Base-by-base conservation (phyloP, 2,113 vertebrate species). In the Okapia johnstoni region DNA sequence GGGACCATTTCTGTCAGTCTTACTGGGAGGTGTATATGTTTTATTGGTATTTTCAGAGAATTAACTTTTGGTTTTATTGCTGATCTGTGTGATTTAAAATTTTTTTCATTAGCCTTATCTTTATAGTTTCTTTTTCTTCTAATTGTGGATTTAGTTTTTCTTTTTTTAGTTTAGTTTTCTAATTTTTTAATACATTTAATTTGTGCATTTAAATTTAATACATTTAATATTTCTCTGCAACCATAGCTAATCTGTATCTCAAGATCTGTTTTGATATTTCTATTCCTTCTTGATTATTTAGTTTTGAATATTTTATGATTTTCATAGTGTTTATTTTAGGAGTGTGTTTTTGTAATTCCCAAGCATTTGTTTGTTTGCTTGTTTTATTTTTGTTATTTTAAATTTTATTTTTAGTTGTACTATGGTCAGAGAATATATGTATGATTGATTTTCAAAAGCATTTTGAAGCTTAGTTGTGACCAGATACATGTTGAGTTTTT, bases 281-380 rank as follows among this genome's bases (percentile, higher is more conserved):
- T 73, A 80, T 80, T 92, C 25, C 70, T 85, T 92, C 21, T 84
- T 84, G 21, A 17, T 93, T 79, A 40, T 50, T 89, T 81, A 21
- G 19, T 77, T 94, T 57, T 73, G 79, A 97, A 85, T 85, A 66
- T 61, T 96, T 85, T 61, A n/a, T 89, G 13, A 81, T 86, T 96
- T 92, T 86, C 33, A 36, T 60, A 52, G 21, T 92, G 52, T 43
- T 96, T 93, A 66, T 89, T 96, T 97, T 86, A 94, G 54, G 48
- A 61, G 14, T 89, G 10, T 88, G 19, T 19, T 76, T 95, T 87
- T 97, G 21, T 90, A 52, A 26, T 77, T 96, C 36, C 19, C 16
- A 90, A 76, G 23, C 28, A 63, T 26, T 26, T 70, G 43, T 54
- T 85, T 83, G 55, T 73, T 88, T 76, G 9, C 21, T 86, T 88